Conservation (phyloP, 2,797 vertebrate genomes). For the Hoplostethus atlanticus region DNA sequence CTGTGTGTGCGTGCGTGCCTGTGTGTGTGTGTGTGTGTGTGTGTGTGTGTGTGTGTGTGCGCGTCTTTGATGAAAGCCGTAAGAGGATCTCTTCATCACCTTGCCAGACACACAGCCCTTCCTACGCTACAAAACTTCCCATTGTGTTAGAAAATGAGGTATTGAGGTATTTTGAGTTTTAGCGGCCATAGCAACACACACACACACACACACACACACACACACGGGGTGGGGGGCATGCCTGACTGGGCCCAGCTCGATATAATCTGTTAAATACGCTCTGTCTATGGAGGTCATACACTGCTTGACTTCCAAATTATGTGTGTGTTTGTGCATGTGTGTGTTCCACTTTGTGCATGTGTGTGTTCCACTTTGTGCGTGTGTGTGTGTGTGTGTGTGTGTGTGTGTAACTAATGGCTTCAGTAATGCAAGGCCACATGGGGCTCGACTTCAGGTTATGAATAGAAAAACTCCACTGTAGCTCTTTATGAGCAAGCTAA, state of each 20-base stretch:
- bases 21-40: background rate
- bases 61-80: slow-evolving; percentile 61
- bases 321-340: slow-evolving; percentile 29
- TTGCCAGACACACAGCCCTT: slow-evolving; percentile 9
- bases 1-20: slow-evolving; percentile 17
- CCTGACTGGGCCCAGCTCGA: slow-evolving; percentile 39
- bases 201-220: slow-evolving; percentile 6
- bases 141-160: slow-evolving; percentile 64
- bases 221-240: background rate
- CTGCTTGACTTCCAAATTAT: slow-evolving; percentile 40
- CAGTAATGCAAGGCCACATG: slow-evolving; percentile 62
- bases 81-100: slow-evolving; percentile 59
- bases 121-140: slow-evolving; percentile 34
- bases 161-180: background rate
- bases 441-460: slow-evolving; percentile 57
- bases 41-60: slow-evolving; percentile 3
- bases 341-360: slow-evolving; percentile 5
- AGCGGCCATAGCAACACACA: background rate
- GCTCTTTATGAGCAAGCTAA: slow-evolving; percentile 65
- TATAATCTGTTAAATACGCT: slow-evolving; percentile 51
- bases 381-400: background rate
- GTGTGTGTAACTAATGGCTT: slow-evolving; percentile 55
- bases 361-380: no score
- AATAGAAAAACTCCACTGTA: slow-evolving; percentile 59
- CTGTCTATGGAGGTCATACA: slow-evolving; percentile 50